phyloP scores from a whole-genome alignment of 2,113 vertebrate genomes.

The Dromas ardeola region DNA sequence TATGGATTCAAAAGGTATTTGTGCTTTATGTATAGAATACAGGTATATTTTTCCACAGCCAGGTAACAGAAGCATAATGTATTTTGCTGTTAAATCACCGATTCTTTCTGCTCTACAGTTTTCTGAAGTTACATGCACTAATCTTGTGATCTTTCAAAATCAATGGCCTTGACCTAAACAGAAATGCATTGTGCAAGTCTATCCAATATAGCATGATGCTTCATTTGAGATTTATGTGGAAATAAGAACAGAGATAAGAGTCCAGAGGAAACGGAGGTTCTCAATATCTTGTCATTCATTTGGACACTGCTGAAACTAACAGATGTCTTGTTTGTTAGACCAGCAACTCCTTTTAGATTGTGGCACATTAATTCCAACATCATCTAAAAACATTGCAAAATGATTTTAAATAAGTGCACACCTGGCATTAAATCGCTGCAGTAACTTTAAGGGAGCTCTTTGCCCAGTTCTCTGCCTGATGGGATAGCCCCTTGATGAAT shows the following conservation, averaged over 20 bases:
- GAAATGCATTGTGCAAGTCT: background rate
- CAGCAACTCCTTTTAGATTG: background rate
- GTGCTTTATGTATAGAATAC: background rate
- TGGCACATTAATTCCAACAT: rapidly evolving
- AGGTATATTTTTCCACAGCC: background rate
- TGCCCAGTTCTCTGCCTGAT: background rate
- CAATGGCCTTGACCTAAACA: background rate
- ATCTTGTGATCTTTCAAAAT: background rate
- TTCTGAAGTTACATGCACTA: background rate
- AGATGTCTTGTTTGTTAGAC: background rate
- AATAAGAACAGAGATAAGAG: background rate
- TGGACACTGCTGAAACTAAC: background rate
- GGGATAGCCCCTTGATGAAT: background rate
- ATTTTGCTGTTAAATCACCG: background rate
- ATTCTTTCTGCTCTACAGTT: background rate
- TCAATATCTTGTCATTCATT: background rate
- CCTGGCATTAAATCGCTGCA: background rate
- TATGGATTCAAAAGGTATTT: background rate
- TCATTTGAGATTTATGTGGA: background rate
- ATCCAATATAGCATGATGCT: background rate
- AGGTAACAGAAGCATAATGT: background rate
- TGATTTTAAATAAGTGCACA: background rate
- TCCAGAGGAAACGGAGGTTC: background rate
- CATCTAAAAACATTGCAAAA: background rate
- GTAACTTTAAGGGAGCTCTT: background rate